These are phyloP conservation scores for Nesoenas mayeri DNA, from an alignment of 2,113 vertebrate species.

Conservation along the genomic window DNA sequence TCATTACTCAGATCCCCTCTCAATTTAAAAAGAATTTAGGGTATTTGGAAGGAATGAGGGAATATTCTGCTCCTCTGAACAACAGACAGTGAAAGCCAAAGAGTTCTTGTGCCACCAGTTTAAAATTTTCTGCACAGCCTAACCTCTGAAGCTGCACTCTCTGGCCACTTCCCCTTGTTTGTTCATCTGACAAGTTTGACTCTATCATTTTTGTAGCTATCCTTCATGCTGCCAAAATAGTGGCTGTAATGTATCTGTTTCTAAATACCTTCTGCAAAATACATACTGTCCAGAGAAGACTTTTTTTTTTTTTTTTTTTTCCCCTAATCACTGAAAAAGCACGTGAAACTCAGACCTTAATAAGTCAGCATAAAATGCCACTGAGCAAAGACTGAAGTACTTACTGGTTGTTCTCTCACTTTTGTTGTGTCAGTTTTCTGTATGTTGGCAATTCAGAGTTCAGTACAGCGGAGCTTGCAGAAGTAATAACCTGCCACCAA, in stretches of 20 bases:
- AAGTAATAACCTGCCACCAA: neutral
- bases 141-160: neutral
- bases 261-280: neutral
- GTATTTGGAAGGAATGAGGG: neutral
- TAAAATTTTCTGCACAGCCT: neutral
- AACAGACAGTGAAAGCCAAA: neutral
- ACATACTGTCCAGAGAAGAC: neutral
- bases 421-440: neutral
- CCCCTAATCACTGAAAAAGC: neutral
- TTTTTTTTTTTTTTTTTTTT: neutral
- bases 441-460: neutral
- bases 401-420: neutral
- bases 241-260: neutral
- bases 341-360: neutral
- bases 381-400: neutral
- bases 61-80: neutral
- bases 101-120: neutral
- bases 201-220: neutral
- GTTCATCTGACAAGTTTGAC: neutral
- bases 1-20: neutral
- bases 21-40: neutral
- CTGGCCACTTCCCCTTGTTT: neutral
- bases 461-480: neutral
- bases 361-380: neutral
- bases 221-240: neutral